phyloP scores from a whole-genome alignment of 2,888 invertebrate species.

The Sympetrum striolatum region DNA sequence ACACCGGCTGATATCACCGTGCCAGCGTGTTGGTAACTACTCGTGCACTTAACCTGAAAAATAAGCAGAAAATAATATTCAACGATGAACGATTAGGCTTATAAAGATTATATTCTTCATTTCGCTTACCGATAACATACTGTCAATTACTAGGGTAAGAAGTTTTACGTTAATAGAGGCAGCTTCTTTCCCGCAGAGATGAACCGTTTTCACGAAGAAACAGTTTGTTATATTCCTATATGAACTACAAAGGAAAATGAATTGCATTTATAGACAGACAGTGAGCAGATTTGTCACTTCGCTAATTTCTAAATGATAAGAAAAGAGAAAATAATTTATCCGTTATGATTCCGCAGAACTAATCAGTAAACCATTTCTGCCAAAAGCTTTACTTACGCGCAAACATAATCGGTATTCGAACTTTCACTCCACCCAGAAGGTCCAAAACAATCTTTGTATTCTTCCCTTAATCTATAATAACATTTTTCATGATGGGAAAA shows the following conservation, averaged over 20 bases:
- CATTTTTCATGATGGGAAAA: not conserved
- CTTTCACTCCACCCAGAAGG: conserved; percentile 9
- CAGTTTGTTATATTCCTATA: conserved; percentile 2
- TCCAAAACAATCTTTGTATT: conserved; percentile 12
- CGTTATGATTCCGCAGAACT: not conserved
- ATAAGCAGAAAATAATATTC: not conserved
- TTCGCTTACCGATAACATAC: not conserved
- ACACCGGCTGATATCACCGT: not conserved
- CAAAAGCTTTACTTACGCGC: not conserved
- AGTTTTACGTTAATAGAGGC: not conserved
- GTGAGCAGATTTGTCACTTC: too few relatives aligned
- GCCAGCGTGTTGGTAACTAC: not conserved
- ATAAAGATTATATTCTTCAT: not conserved
- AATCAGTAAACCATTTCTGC: too few relatives aligned
- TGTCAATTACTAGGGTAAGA: not conserved
- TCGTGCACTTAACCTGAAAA: not conserved
- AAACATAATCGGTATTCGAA: not conserved
- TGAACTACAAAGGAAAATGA: not conserved
- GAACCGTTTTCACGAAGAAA: not conserved
- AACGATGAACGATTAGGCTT: not conserved
- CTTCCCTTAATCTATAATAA: not conserved
- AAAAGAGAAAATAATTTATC: not conserved
- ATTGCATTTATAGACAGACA: not conserved
- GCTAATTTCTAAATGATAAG: too few relatives aligned
- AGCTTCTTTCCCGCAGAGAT: not conserved